A percentile compares a stretch with the other conserved stretches of the same genome.
These are phyloP conservation scores for Corythoichthys intestinalis DNA, from an alignment of 2,113 vertebrate genomes.

Conservation along the genomic window DNA sequence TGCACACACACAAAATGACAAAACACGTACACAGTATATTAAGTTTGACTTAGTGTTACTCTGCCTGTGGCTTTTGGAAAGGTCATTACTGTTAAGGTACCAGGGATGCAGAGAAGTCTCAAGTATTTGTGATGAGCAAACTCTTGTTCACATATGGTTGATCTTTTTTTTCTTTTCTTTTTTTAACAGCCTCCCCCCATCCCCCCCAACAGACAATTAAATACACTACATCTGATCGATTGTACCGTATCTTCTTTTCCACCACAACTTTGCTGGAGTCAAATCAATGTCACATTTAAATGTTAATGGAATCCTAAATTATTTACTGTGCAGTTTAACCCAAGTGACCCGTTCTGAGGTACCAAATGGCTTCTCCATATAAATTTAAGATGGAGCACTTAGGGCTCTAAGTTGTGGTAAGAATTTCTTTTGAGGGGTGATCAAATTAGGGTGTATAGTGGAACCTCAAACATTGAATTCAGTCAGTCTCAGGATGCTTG, in stretches of 20 bases:
- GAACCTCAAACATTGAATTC: neutral
- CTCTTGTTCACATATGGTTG: neutral
- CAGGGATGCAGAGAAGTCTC: slow-evolving; percentile 47
- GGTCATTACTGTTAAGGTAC: slow-evolving; percentile 66
- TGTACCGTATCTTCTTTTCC: slow-evolving; percentile 12
- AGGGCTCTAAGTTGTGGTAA: slow-evolving; percentile 28
- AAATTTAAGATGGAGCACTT: slow-evolving; percentile 56
- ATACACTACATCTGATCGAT: neutral
- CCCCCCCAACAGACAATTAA: neutral
- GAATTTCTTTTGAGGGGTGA: slow-evolving; percentile 8
- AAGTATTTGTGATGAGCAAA: neutral
- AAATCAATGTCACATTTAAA: slow-evolving; percentile 78
- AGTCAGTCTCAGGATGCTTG: neutral
- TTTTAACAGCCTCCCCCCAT: neutral
- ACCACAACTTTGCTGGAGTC: slow-evolving; percentile 43
- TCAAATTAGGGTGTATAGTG: neutral
- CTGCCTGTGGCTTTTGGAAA: slow-evolving; percentile 80
- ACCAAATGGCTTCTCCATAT: slow-evolving; percentile 54
- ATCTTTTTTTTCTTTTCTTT: slow-evolving; percentile 2
- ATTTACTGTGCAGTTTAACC: slow-evolving; percentile 70
- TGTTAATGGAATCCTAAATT: slow-evolving; percentile 77
- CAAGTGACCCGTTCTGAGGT: slow-evolving; percentile 63
- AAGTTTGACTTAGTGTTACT: slow-evolving; percentile 78
- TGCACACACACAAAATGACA: slow-evolving; percentile 13
- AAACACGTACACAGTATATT: slow-evolving; percentile 7